Evolutionary conservation across 1,140 invertebrate genomes (phyloP).

Genomic region (Anadara kagoshimensis): DNA sequence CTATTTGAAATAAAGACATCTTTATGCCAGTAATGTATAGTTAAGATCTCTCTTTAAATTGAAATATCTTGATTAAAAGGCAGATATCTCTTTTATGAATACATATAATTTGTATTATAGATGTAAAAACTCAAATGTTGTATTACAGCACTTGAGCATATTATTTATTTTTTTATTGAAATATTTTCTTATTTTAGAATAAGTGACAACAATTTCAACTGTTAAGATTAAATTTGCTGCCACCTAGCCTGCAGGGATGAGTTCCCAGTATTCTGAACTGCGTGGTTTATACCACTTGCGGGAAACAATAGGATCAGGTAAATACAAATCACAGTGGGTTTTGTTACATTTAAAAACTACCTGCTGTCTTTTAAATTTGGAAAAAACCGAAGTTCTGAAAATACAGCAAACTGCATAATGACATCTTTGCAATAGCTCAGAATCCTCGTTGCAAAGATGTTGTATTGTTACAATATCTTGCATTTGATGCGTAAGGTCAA

Average conservation of each 20-base stretch:
- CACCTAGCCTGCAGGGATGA: slow-evolving; percentile 21
- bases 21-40: neutral
- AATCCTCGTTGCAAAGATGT: too few relatives aligned
- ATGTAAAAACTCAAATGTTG: slow-evolving; percentile 1
- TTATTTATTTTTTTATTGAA: neutral
- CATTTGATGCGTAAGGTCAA: too few relatives aligned
- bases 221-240: neutral
- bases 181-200: neutral
- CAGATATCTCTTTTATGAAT: neutral
- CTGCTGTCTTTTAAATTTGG: too few relatives aligned
- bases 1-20: neutral
- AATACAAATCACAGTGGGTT: neutral
- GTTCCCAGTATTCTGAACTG: slow-evolving; percentile 62
- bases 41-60: neutral
- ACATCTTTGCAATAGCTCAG: too few relatives aligned
- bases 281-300: slow-evolving; percentile 80
- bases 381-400: too few relatives aligned
- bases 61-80: neutral
- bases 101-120: neutral
- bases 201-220: neutral
- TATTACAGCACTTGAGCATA: neutral
- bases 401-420: too few relatives aligned
- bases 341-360: neutral
- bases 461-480: too few relatives aligned
- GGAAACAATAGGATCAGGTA: slow-evolving; percentile 82